These are phyloP conservation scores for Lepus oiostolus DNA, from an alignment of 2,797 vertebrate genomes.

Conservation along the genomic window DNA sequence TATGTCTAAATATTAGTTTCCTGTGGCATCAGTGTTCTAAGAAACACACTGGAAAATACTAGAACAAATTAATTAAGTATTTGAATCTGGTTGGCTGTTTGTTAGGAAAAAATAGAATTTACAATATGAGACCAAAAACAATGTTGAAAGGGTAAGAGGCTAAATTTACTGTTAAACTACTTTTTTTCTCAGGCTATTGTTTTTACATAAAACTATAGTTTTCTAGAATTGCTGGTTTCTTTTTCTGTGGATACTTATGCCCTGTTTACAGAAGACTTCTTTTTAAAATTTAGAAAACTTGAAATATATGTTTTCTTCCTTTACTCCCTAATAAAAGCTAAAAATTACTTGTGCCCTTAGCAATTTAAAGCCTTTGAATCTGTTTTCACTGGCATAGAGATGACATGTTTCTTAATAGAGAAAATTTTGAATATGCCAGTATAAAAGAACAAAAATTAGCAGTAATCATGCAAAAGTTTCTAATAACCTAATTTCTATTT, in stretches of 20 bases:
- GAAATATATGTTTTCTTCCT: slow-evolving; percentile 31
- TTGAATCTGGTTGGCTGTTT: neutral
- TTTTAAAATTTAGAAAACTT: slow-evolving; percentile 63
- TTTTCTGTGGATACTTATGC: neutral
- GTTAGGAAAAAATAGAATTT: slow-evolving; percentile 45
- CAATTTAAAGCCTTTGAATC: slow-evolving; percentile 56
- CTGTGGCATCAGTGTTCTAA: slow-evolving; percentile 29
- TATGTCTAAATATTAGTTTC: slow-evolving; percentile 41
- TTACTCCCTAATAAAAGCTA: slow-evolving; percentile 45
- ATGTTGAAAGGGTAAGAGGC: slow-evolving; percentile 2
- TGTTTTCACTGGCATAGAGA: slow-evolving; percentile 6
- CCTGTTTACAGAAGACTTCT: neutral
- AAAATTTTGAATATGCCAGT: slow-evolving; percentile 56
- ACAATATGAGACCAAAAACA: slow-evolving; percentile 32
- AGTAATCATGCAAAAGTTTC: slow-evolving; percentile 43
- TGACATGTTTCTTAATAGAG: slow-evolving; percentile 53
- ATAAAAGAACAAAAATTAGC: slow-evolving; percentile 55
- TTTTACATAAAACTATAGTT: slow-evolving; percentile 57
- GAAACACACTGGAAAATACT: slow-evolving; percentile 11
- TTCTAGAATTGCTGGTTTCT: slow-evolving; percentile 11
- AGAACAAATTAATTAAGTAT: neutral
- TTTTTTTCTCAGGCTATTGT: neutral
- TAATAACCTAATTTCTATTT: slow-evolving; percentile 43
- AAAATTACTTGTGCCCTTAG: slow-evolving; percentile 22
- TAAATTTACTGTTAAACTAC: slow-evolving; percentile 18